Evolutionary conservation across 2,888 invertebrate species (phyloP), one percentile per base, ranked within the genome.

Genomic region (Ethmia dodecea): DNA sequence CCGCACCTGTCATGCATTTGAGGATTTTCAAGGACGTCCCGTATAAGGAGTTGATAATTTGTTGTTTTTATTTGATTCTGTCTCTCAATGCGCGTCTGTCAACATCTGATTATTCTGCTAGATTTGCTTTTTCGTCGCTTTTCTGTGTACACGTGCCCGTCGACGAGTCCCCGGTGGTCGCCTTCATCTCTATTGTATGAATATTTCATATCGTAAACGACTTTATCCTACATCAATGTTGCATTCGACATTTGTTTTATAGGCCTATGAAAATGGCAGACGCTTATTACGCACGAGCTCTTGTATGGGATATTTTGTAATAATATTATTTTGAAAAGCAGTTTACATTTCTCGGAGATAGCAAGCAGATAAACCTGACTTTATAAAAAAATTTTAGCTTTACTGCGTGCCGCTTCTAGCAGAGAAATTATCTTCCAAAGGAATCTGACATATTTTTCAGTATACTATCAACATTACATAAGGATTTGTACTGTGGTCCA

Each of bases 121-220:
- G 8, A 9, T 26, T 29, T 26, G 36, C 28, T 27, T 32, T 36
- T 44, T 35, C 35, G 20, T 52, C 46, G 52, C 57, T 45, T 38
- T 46, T 49, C 51, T 49, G 44, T 38, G 43, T 47, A 45, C 55
- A 43, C 50, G 52, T 47, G 52, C 57, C 50, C 60, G 13, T 45
- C 43, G 30, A 41, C 38, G 47, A 37, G 31, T 36, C 39, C 45
- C 43, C 65, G 71, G 69, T 71, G 69, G 69, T 61, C 68, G 50
- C 54, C 47, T 58, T 61, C 67, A 60, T 61, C 62, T 46, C 65
- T 59, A 63, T 71, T 78, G 69, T 73, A 80, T 81, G 75, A 80
- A 81, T 81, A 80, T 80, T 80, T 79, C 75, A 80, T 80, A 67
- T 78, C 76, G 78, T 72, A 74, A 74, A 80, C 71, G 59, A 68